phyloP scores from a whole-genome alignment of 2,113 vertebrate genomes.

The Microcebus ravelobensis region DNA sequence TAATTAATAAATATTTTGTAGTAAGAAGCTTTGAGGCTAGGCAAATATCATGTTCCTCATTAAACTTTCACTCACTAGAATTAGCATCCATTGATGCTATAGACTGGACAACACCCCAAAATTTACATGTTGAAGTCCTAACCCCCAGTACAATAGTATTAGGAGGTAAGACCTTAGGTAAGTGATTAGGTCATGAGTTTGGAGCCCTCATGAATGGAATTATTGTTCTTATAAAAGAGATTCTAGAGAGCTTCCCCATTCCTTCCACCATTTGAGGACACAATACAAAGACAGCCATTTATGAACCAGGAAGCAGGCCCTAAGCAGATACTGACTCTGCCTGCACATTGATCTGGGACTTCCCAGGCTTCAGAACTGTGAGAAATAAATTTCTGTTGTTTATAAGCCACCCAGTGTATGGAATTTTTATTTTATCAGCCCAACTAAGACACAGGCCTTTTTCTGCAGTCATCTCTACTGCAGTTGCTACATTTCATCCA shows the following conservation, averaged over 20 bases:
- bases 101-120: too few relatives aligned
- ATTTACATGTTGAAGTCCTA: background rate
- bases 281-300: background rate
- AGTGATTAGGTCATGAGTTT: background rate
- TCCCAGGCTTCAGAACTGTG: background rate
- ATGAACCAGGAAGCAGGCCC: background rate
- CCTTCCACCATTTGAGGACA: background rate
- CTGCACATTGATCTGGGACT: background rate
- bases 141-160: background rate
- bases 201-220: background rate
- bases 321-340: background rate
- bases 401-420: background rate
- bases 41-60: background rate
- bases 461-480: background rate
- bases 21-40: background rate
- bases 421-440: background rate
- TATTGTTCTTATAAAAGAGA: background rate
- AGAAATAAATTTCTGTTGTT: background rate
- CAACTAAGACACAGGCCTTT: background rate
- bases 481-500: background rate
- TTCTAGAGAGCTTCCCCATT: accelerated
- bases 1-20: background rate
- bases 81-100: background rate
- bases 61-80: background rate
- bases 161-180: background rate